Evolutionary conservation across 2,113 vertebrate species (phyloP), one percentile per base, ranked within the genome.

Genomic region (Calyptomena viridis): DNA sequence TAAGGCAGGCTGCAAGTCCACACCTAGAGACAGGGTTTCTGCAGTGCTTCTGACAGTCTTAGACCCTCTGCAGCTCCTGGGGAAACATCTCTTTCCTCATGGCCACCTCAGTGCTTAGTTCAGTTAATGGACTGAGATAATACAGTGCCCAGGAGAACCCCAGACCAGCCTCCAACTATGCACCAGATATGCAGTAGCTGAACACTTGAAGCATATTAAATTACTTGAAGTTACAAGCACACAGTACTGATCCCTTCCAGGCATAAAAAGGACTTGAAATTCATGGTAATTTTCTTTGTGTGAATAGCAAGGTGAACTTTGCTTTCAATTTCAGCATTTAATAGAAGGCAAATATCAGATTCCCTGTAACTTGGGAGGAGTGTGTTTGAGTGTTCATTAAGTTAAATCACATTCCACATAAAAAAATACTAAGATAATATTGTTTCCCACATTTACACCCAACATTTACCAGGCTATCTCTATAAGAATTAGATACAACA

Each of bases 301-400:
- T 55, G 59, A 85, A 47, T 10, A 60, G 16, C 40, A 59, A 64
- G 44, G 62, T 88, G 71, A 92, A 80, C 85, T 92, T 94, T 69
- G 67, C 88, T 86, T 96, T 85, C 63, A 62, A 30, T 67, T 89
- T 55, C 44, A 79, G 49, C 50, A 35, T 77, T 80, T 74, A 64
- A 62, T 30, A 73, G 12, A 24, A 11, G 6, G 68, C 66, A 90
- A 87, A 85, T 59, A 82, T 3, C 58, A 72, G 19, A 68, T 59
- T 72, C 40, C 46, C 40, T 46, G 39, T 28, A 72, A 19, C 58
- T 59, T 75, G 39, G 77, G 52, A 91, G 90, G 73, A 63, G 40
- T 0, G 0, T 2, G 7, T 74, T 62, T 52, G 39, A 50, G 23
- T 2, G 1, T 25, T 89, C 42, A 20, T 72, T 74, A 46, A 64